Conservation (phyloP, 2,888 invertebrate genomes). For the Endotricha flammealis region DNA sequence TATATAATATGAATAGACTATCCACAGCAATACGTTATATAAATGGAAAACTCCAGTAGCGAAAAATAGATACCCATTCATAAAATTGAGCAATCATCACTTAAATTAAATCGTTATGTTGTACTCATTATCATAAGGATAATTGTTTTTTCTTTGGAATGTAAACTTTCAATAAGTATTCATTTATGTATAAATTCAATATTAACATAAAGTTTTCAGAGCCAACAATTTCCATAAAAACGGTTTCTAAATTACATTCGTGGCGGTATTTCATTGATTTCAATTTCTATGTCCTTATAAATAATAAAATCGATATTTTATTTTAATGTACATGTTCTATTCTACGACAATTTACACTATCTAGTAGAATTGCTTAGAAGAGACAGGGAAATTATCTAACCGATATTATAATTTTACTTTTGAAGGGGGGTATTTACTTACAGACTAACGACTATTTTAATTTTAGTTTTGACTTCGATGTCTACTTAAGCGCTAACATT, state of each 20-base stretch:
- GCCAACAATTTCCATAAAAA: constrained; percentile 29
- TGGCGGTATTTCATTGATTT: constrained; percentile 33
- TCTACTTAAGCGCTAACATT: constrained; percentile 47
- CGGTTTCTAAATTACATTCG: constrained; percentile 25
- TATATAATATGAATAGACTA: neutral
- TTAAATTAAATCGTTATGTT: constrained; percentile 62
- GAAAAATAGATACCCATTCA: constrained; percentile 37
- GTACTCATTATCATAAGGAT: constrained; percentile 66
- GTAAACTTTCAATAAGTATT: constrained; percentile 19
- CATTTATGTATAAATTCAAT: constrained; percentile 14
- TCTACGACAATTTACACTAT: constrained; percentile 61
- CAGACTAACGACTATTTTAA: constrained; percentile 30
- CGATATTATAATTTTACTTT: constrained; percentile 31
- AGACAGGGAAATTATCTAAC: constrained; percentile 35
- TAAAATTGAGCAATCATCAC: constrained; percentile 72
- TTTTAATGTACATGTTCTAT: constrained; percentile 72
- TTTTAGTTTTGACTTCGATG: constrained; percentile 38
- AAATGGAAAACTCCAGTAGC: constrained; percentile 18
- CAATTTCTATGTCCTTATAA: constrained; percentile 49
- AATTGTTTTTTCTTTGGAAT: constrained; percentile 34
- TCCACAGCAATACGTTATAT: constrained; percentile 6
- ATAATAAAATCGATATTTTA: constrained; percentile 71
- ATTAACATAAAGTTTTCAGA: constrained; percentile 21
- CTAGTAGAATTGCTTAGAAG: constrained; percentile 35
- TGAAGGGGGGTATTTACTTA: constrained; percentile 31